Conservation (phyloP, 2,888 invertebrate genomes). For the Ormyrus pomaceus region DNA sequence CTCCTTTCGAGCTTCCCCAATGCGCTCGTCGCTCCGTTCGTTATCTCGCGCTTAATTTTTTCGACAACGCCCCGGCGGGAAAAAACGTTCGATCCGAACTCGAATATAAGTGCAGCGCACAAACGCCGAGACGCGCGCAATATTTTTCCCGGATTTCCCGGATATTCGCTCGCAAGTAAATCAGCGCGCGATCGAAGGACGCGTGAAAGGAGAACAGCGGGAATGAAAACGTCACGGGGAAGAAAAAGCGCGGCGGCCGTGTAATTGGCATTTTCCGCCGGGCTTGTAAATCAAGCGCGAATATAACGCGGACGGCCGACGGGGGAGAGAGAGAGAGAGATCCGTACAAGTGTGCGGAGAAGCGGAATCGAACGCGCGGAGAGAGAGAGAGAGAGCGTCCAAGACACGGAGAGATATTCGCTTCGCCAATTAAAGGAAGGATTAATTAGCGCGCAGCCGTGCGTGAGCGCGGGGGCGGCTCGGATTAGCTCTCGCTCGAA, state of each 20-base stretch:
- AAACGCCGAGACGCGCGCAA: no score
- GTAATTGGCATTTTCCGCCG: slow-evolving; percentile 26
- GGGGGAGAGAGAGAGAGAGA: not conserved
- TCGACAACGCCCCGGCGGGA: not conserved
- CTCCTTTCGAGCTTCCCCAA: not conserved
- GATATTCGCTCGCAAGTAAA: not conserved
- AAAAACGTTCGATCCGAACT: not conserved
- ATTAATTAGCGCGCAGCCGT: slow-evolving; percentile 40
- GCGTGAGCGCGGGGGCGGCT: not conserved
- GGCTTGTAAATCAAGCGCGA: slow-evolving; percentile 21
- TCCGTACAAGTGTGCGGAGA: not conserved
- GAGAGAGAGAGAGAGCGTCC: not conserved
- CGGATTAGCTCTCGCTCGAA: slow-evolving; percentile 17
- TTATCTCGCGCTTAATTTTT: slow-evolving; percentile 25
- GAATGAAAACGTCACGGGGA: not conserved
- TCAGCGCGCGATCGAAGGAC: not conserved
- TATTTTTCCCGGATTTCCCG: no score
- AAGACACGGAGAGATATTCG: not conserved
- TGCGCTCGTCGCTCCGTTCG: slow-evolving; percentile 1
- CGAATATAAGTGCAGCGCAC: no score
- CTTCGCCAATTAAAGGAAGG: slow-evolving; percentile 48
- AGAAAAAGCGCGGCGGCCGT: not conserved
- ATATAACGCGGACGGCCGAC: not conserved
- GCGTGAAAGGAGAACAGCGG: not conserved
- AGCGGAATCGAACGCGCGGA: not conserved